phyloP scores from a whole-genome alignment of 1,140 invertebrate genomes.

The Trinorchestia longiramus region DNA sequence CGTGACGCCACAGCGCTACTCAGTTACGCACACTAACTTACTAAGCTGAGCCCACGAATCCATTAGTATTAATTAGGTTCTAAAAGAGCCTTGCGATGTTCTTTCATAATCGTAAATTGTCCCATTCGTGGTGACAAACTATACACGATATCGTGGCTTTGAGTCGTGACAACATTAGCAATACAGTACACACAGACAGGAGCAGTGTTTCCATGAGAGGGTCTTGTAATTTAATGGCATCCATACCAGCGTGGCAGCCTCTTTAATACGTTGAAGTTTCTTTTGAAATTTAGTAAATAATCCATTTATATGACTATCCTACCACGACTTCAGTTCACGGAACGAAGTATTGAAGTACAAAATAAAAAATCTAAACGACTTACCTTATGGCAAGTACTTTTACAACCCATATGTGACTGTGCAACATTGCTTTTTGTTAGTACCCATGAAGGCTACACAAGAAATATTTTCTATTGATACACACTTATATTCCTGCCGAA shows the following conservation, averaged over 20 bases:
- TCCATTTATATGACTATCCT: no score
- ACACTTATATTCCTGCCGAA: no score
- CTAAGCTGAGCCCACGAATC: background rate
- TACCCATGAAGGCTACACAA: no score
- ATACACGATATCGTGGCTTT: background rate
- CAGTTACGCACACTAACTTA: slow-evolving; percentile 50
- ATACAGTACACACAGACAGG: background rate
- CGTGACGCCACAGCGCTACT: slow-evolving; percentile 17
- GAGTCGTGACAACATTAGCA: background rate
- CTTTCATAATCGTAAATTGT: slow-evolving; percentile 21
- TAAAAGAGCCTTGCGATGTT: background rate
- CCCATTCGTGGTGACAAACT: background rate
- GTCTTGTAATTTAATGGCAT: background rate
- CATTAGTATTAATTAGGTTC: background rate
- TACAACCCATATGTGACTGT: no score
- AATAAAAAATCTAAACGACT: no score
- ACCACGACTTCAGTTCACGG: no score
- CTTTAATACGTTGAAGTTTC: background rate
- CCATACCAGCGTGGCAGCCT: background rate
- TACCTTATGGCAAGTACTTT: no score
- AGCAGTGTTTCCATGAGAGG: background rate
- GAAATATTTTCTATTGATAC: no score
- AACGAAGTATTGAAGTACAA: background rate
- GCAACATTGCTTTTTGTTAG: no score
- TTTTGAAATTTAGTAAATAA: background rate